Conservation (phyloP, 2,113 vertebrate genomes). For the Microcebus murinus region DNA sequence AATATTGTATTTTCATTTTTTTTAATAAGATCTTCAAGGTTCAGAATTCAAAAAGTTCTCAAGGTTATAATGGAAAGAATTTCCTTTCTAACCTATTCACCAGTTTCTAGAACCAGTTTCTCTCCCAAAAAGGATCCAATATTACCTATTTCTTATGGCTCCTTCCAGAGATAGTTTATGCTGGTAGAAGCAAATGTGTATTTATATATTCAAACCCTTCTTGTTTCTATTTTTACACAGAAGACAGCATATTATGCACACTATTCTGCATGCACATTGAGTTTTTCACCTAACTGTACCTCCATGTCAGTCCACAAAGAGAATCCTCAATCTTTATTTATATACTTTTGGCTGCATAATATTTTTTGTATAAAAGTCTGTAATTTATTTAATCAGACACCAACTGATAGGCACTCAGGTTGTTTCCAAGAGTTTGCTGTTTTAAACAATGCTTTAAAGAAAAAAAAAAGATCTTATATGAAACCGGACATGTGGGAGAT, state of each 20-base stretch:
- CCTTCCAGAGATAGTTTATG: neutral
- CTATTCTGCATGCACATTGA: neutral
- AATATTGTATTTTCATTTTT: neutral
- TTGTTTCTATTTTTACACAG: neutral
- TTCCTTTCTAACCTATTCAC: neutral
- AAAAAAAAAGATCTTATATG: neutral
- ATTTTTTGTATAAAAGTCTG: neutral
- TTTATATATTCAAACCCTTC: neutral
- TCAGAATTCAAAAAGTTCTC: neutral
- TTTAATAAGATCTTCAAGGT: neutral
- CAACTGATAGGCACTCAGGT: neutral
- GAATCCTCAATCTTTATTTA: neutral
- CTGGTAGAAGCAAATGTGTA: neutral
- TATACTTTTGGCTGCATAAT: neutral
- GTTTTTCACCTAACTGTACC: neutral
- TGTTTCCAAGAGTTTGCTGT: neutral
- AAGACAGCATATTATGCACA: rapidly evolving
- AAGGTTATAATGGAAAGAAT: neutral
- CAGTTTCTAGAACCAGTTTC: too few relatives aligned
- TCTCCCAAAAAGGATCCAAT: neutral
- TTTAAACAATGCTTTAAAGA: neutral
- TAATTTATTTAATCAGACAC: neutral
- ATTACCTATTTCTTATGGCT: neutral
- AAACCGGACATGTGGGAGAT: neutral
- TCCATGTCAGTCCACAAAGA: too few relatives aligned